Base-by-base conservation (phyloP, 1,140 invertebrate species). In the Nilaparvata lugens region DNA sequence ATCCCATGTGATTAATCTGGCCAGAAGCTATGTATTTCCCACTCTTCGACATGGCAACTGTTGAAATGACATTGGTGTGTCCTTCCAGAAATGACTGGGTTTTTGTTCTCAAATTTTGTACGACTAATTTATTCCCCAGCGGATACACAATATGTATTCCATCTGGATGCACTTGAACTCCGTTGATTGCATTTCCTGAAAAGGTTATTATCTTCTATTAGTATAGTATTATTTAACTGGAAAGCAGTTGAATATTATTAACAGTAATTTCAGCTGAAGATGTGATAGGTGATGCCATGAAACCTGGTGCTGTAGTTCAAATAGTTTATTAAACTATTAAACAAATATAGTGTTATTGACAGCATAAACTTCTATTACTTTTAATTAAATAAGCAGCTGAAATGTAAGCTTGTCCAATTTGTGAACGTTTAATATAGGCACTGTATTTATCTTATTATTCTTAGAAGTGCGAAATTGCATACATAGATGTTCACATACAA, bases 1-100 rank as follows among this genome's bases (percentile, higher is more conserved):
- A 95, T 5, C 92, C 93, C 71, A 92, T 89, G 68, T 93, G 85
- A 69, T 89, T 95, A 11, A 89, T 82, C 74, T 95, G 91, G 0
- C 93, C 93, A 9, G 91, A 92, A 19, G 89, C 93, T 35, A 96
- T 74, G 67, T 84, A 91, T 24, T 83, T 83, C 42, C 93, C 93
- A 63, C 80, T 79, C 2, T 80, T 78, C 45, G 92, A 94, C 6
- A 95, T 68, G 57, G 85, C 84, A 13, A 97, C 73, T 28, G 89
- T 83, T 0, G 91, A 88, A 38, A 97, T 86, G 48, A 83, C 81
- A 74, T 94, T 91, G 0, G 85, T 86, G 69, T 95, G 93, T 0
- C 91, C 91, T 43, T 82, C 81, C 25, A 95, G 77, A 70, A 93
- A 92, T 48, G 75, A 71, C 73, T 93, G 90, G 65, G 83, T 79